These are phyloP conservation scores for Nomada goodeniana DNA, from an alignment of 2,888 invertebrate genomes.

Conservation along the genomic window DNA sequence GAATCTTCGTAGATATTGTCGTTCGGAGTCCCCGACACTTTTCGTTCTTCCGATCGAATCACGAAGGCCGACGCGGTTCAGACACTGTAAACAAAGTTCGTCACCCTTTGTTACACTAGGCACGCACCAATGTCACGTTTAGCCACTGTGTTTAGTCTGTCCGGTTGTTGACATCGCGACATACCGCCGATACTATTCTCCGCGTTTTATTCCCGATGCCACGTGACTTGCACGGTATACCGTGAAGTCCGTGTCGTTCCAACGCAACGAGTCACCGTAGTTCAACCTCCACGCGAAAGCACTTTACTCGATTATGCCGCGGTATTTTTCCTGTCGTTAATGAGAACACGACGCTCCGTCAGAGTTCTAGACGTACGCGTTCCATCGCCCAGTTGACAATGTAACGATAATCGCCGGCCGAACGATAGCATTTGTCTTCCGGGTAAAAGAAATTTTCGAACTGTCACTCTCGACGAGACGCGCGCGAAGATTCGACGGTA, in stretches of 20 bases:
- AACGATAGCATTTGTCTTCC: conserved; percentile 24
- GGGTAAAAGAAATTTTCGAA: conserved; percentile 53
- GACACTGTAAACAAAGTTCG: conserved; percentile 29
- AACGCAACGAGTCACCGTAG: conserved; percentile 45
- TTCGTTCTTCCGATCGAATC: background rate
- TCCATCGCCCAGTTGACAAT: conserved; percentile 8
- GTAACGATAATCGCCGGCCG: background rate
- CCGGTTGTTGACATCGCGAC: conserved; percentile 52
- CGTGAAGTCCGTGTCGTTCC: conserved; percentile 57
- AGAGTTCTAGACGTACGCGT: background rate
- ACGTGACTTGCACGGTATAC: conserved; percentile 54
- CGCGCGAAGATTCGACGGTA: conserved; percentile 68
- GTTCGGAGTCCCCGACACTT: background rate
- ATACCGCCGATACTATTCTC: conserved; percentile 32
- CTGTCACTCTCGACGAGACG: conserved; percentile 65
- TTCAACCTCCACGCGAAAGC: conserved; percentile 50
- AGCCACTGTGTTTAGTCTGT: conserved; percentile 25
- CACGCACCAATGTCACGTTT: conserved; percentile 34
- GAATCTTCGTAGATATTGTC: conserved; percentile 6
- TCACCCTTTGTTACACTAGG: conserved; percentile 19
- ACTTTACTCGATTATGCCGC: conserved; percentile 29
- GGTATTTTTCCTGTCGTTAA: conserved; percentile 24
- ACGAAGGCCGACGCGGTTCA: background rate
- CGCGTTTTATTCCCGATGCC: conserved; percentile 52
- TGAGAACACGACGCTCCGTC: background rate